These are phyloP conservation scores for Ramphastos sulfuratus DNA, from an alignment of 2,113 vertebrate species.

Conservation along the genomic window DNA sequence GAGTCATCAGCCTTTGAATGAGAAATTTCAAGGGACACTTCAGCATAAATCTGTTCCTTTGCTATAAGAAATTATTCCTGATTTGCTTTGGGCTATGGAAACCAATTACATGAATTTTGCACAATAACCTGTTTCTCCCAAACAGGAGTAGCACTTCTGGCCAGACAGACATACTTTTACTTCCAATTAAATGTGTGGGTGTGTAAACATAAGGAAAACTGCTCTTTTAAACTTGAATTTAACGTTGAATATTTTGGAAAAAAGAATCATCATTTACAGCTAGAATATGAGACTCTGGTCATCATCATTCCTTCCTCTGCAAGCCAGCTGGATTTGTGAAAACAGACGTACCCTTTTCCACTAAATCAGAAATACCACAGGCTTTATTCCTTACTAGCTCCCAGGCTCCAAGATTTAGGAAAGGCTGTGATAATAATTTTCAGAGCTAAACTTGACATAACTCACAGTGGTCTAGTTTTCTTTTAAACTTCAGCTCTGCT, in stretches of 20 bases:
- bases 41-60: slow-evolving; percentile 30
- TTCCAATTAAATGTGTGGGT: slow-evolving; percentile 9
- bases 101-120: slow-evolving; percentile 44
- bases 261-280: background rate
- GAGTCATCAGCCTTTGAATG: slow-evolving; percentile 44
- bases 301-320: background rate
- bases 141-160: background rate
- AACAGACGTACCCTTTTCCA: background rate
- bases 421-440: background rate
- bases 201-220: background rate
- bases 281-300: background rate
- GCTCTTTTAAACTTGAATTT: slow-evolving; percentile 1
- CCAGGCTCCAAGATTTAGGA: background rate
- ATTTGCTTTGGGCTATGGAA: slow-evolving; percentile 49
- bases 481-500: background rate
- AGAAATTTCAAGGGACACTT: slow-evolving; percentile 62
- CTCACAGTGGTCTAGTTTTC: background rate
- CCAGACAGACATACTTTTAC: background rate
- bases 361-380: background rate
- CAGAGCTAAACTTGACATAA: background rate
- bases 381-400: background rate
- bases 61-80: slow-evolving; percentile 34
- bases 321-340: background rate
- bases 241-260: background rate
- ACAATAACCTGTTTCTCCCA: slow-evolving; percentile 27